Base-by-base conservation (phyloP, 1,140 invertebrate species). In the Drosophila nebulosa region DNA sequence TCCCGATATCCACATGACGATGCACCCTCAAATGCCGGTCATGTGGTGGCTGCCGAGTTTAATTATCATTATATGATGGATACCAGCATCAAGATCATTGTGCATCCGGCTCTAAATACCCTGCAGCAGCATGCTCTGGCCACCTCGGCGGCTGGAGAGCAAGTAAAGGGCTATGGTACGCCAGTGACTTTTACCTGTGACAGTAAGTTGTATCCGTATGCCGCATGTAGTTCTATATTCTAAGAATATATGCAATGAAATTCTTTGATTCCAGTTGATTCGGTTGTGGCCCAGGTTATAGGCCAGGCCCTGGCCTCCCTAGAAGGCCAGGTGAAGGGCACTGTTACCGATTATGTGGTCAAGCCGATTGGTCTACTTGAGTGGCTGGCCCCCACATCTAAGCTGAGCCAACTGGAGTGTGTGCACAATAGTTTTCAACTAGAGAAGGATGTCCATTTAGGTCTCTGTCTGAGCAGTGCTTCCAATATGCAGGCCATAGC, bases 401-500 rank as follows among this genome's bases (percentile, higher is more conserved):
- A 92, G 26, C 93, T 99, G 21, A 95, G 95, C 55, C 96, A 98
- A 90, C 98, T 98, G 92, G 97, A 98, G 90, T 98, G 98, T 92
- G 95, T 98, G 63, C 97, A 98, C 89, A 95, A 97, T 74, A 99
- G 98, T 92, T 96, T 99, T 39, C 98, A 99, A 91, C 92, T 98
- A 79, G 98, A 99, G 91, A 94, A 96, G 90, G 97, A 99, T 92
- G 96, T 99, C 0, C 93, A 95, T 60, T 92, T 99, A 65, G 95
- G 95, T 50, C 92, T 96, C 50, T 93, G 95, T 70, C 94, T 95
- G 5, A 94, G 95, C 60, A 92, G 86, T 30, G 93, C 94, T 64
- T 92, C 96, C 6, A 91, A 90, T 5, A 91, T 94, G 63, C 74
- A 84, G 56, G 78, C 79, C 0, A 90, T 91, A 26, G 92, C 93